These are phyloP conservation scores for Desoria tigrina DNA, from an alignment of 2,888 invertebrate species.

Conservation along the genomic window DNA sequence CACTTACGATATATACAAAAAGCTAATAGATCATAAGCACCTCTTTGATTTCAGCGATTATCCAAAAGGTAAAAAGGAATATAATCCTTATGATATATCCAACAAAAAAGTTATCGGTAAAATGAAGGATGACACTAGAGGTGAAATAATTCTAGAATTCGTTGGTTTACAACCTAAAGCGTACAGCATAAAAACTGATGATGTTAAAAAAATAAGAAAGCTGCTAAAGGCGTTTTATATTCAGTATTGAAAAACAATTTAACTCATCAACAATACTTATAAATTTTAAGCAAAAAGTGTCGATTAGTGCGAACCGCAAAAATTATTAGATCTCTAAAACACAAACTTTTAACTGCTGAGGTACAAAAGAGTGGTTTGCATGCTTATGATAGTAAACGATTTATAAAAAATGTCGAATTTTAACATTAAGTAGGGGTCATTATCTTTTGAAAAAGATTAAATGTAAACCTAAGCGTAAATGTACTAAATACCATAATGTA, in stretches of 20 bases:
- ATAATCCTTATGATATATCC: slow-evolving; percentile 12
- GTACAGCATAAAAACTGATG: no score
- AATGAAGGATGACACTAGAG: slow-evolving; percentile 52
- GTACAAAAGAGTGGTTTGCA: slow-evolving; percentile 21
- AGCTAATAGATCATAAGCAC: slow-evolving; percentile 3
- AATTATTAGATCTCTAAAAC: slow-evolving; percentile 28
- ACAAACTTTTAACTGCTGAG: slow-evolving; percentile 19
- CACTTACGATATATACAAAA: slow-evolving; percentile 32
- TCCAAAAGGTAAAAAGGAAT: slow-evolving; percentile 13
- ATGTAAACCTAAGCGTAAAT: no score
- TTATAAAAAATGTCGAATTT: slow-evolving; percentile 28
- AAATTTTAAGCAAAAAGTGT: slow-evolving; percentile 16
- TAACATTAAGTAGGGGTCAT: slow-evolving; percentile 15
- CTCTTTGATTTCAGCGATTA: slow-evolving; percentile 42
- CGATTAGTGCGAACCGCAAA: background rate
- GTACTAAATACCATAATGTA: no score
- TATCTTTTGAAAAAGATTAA: no score
- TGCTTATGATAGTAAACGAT: slow-evolving; percentile 34
- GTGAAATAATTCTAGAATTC: slow-evolving; percentile 41
- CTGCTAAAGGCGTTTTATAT: slow-evolving; percentile 35
- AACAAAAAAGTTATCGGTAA: slow-evolving; percentile 51
- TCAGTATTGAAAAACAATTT: slow-evolving; percentile 12
- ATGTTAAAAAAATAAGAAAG: slow-evolving; percentile 39
- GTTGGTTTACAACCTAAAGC: no score
- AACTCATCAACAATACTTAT: slow-evolving; percentile 13